Evolutionary conservation across 1,140 invertebrate genomes (phyloP), one percentile per base, ranked within the genome.

Genomic region (Drosophila nigrodunni): DNA sequence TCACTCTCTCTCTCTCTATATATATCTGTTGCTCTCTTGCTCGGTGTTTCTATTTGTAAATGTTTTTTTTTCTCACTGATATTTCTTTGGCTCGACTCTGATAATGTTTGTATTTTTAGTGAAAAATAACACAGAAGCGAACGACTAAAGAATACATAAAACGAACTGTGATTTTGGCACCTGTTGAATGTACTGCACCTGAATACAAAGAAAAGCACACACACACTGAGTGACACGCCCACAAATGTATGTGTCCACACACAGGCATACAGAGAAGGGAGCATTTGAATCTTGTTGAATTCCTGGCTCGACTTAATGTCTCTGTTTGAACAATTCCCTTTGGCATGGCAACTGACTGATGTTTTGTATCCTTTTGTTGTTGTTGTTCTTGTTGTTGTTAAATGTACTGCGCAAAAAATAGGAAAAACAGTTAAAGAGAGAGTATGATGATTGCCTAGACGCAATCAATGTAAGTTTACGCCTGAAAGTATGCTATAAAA

Each of bases 151-250:
- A 49, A 68, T 62, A 66, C 39, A 54, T 73, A 80, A 80, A 69
- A 49, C 57, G 55, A 80, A 80, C 66, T 87, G 65, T 75, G 80
- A 74, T 78, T 83, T 65, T 61, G 72, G 80, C 83, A 88, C 83
- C 73, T 87, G 83, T 88, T 87, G 83, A 88, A 88, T 88, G 77
- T 80, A 69, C 70, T 87, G 83, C 83, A 87, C 83, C 83, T 80
- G 76, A 55, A 69, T 43, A 66, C 44, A 43, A 55, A 25, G 62
- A 59, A 30, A 30, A 30, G 25, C 47, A 35, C 47, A 47, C 47
- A 35, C 65, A 50, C 58, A 46, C 77, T 41, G 66, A 41, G 11
- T 41, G 10, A 49, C 60, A 66, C 76, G 46, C 50, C 71, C 60
- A 70, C 54, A 59, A 10, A 41, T 30, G 13, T 25, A 59, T n/a